Percentiles rank a stretch among this genome's conserved stretches.
These are phyloP conservation scores for Heliconius hermathena DNA, from an alignment of 1,140 invertebrate species.

Conservation along the genomic window DNA sequence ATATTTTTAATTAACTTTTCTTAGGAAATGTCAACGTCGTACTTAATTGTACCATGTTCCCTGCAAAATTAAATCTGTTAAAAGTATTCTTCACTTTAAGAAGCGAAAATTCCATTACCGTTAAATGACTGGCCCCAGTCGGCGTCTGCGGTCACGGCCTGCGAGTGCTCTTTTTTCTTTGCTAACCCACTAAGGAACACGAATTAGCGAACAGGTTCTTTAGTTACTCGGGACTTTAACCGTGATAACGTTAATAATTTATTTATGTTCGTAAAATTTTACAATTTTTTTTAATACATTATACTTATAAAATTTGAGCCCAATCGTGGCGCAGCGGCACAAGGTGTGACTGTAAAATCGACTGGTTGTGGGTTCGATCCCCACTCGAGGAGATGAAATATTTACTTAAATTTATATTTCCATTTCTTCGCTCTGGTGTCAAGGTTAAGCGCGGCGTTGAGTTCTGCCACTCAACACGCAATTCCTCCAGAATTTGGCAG, in stretches of 20 bases:
- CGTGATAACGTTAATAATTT: neutral
- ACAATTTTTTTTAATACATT: no score
- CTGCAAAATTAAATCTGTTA: neutral
- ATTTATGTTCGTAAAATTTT: neutral
- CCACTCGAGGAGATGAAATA: no score
- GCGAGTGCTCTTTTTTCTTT: slow-evolving; percentile 56
- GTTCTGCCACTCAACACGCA: no score
- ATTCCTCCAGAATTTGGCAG: no score
- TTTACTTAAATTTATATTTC: no score
- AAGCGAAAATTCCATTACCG: slow-evolving; percentile 48
- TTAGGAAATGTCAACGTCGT: no score
- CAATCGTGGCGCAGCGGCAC: no score
- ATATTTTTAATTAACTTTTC: neutral
- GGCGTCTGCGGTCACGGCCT: slow-evolving; percentile 45
- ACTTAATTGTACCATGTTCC: no score
- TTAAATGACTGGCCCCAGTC: slow-evolving; percentile 45
- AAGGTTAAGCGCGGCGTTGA: no score
- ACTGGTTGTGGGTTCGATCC: no score
- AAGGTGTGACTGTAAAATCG: no score
- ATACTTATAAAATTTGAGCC: neutral
- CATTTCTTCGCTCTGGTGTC: no score
- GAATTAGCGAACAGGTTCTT: slow-evolving; percentile 48
- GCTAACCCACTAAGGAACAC: slow-evolving; percentile 55
- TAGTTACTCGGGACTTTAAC: slow-evolving; percentile 8
- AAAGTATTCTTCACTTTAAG: slow-evolving; percentile 36